Conservation (phyloP, 1,140 invertebrate species). For the Hormaphis cornu region DNA sequence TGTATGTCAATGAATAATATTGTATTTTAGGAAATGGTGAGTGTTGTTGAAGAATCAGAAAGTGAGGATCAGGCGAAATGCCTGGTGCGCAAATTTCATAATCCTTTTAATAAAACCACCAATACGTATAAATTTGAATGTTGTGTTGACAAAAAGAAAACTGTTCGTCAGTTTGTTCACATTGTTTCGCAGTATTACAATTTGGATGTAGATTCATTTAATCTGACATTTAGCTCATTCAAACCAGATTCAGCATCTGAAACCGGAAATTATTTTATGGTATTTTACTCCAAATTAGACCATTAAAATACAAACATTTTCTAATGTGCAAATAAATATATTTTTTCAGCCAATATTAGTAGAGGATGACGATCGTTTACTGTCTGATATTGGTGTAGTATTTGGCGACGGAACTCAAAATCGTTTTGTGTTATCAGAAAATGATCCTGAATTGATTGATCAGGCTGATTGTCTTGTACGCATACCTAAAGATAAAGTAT, state of each 20-base stretch:
- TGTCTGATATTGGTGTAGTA: conserved; percentile 9
- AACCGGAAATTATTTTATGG: not conserved
- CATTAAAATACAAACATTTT: not conserved
- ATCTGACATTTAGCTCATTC: conserved; percentile 29
- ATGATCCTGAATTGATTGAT: not conserved
- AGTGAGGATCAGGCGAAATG: conserved; percentile 27
- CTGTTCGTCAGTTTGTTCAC: conserved; percentile 33
- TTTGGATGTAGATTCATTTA: conserved; percentile 33
- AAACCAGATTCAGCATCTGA: not conserved
- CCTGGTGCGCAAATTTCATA: conserved; percentile 30
- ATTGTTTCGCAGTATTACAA: conserved; percentile 32
- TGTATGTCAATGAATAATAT: too few relatives aligned
- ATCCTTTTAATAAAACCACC: not conserved
- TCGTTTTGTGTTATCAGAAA: conserved; percentile 17
- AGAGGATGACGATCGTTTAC: not conserved
- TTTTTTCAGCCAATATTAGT: not conserved
- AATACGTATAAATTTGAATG: conserved; percentile 28
- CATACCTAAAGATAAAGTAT: not conserved
- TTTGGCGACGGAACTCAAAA: conserved; percentile 10
- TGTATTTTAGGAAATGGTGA: conserved; percentile 36
- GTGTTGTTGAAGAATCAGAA: conserved; percentile 22
- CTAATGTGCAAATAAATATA: not conserved
- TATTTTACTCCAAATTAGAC: not conserved
- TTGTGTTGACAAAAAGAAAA: conserved; percentile 23
- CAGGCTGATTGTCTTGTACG: not conserved